Evolutionary conservation across 2,797 vertebrate genomes (phyloP).

Genomic region (Nothura maculosa): DNA sequence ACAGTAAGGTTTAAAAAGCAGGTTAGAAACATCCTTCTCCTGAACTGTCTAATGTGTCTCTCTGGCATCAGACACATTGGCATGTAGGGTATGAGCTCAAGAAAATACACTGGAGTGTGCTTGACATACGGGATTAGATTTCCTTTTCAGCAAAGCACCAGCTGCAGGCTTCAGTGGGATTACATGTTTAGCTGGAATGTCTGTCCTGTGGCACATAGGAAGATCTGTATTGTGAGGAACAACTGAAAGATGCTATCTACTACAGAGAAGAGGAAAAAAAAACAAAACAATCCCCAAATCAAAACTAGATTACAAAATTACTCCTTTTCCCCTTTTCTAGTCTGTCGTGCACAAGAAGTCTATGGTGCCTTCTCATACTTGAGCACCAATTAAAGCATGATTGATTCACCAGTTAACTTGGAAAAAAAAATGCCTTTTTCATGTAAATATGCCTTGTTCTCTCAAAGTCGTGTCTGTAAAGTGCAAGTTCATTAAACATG

Average conservation of each 20-base stretch:
- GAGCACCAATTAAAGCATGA: neutral
- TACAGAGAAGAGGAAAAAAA: neutral
- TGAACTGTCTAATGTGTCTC: fast-evolving
- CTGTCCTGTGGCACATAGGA: neutral
- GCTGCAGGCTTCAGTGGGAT: neutral
- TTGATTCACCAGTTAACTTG: neutral
- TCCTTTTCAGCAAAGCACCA: neutral
- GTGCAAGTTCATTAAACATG: neutral
- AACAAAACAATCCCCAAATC: neutral
- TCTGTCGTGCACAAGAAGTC: neutral
- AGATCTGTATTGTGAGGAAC: neutral
- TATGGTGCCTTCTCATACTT: neutral
- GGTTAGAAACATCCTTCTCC: neutral
- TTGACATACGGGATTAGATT: neutral
- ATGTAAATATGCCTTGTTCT: constrained; percentile 8
- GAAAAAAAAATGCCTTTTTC: neutral
- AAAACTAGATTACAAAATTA: neutral
- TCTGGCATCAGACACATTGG: neutral
- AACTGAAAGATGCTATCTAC: neutral
- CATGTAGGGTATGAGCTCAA: neutral
- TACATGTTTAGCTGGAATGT: neutral
- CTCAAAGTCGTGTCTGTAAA: neutral
- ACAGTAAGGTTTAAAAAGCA: neutral
- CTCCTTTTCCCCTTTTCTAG: neutral
- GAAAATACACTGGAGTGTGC: neutral